Evolutionary conservation across 2,888 invertebrate species (phyloP), one percentile per base, ranked within the genome.

Genomic region (Ellobium chinense): DNA sequence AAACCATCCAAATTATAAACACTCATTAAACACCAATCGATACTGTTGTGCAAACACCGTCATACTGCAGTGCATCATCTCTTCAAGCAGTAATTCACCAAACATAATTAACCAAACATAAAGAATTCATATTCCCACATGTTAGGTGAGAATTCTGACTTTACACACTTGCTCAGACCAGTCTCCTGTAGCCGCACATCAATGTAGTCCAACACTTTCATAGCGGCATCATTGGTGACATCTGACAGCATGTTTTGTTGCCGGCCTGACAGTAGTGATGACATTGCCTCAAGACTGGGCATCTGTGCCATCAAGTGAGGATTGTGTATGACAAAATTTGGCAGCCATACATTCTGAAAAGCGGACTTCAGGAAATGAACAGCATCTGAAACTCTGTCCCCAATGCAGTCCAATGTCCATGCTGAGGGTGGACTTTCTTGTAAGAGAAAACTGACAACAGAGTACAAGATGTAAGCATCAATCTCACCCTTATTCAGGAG

Each of bases 101-200:
- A n/a, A n/a, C n/a, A 36, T 24, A 68, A 14, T 56, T 36, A 84
- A 7, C 84, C 82, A 83, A 87, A 89, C 24, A 89, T 82, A 83
- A 90, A 90, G 82, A 89, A 89, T 74, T 90, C 89, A 78, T 88
- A 89, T 69, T 90, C 89, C 89, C 89, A 89, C 88, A 89, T 89
- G 65, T 90, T 88, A 1, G 80, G 39, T 3, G 89, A 89, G 83
- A 86, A 89, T 18, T 88, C 86, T 0, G 84, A 84, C 46, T 86
- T 87, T 14, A 89, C 76, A 78, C 86, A 87, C 14, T 84, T 81
- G 24, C 74, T 69, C 3, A 89, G 81, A 7, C 87, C 87, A 7
- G 86, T 84, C 36, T 88, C 88, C 27, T 85, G 56, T 4, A 90
- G 83, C 21, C 87, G 74, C 7, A 83, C 68, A 24, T 89, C 85